Evolutionary conservation across 2,113 vertebrate species (phyloP).

Genomic region (Oophaga pumilio): DNA sequence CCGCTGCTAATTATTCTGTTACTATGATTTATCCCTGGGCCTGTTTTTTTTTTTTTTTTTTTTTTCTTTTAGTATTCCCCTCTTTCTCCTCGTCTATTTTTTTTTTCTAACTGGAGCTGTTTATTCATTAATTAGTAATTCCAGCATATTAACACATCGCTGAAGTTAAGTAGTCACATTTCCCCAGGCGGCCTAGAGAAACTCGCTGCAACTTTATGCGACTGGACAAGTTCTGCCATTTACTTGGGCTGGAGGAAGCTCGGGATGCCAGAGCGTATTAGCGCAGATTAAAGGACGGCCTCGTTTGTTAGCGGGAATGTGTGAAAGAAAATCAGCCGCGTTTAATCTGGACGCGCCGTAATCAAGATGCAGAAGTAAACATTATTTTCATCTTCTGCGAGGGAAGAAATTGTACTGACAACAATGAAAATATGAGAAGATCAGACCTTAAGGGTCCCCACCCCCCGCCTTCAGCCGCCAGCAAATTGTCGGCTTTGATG

Average conservation of each 20-base stretch:
- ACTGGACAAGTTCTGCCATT: conserved; percentile 64
- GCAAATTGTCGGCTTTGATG: neutral
- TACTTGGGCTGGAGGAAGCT: conserved; percentile 65
- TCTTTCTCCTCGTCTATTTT: conserved; percentile 62
- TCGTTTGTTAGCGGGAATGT: conserved; percentile 66
- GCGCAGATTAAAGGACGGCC: conserved; percentile 66
- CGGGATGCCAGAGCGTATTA: conserved; percentile 68
- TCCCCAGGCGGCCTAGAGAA: conserved; percentile 69
- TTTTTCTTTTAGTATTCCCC: conserved; percentile 58
- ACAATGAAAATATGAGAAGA: conserved; percentile 22
- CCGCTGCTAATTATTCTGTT: conserved; percentile 67
- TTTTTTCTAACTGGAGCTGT: conserved; percentile 60
- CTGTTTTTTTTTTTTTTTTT: conserved; percentile 23
- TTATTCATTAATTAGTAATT: conserved; percentile 71
- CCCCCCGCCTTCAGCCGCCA: neutral
- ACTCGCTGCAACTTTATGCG: conserved; percentile 65
- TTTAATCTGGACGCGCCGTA: conserved; percentile 22
- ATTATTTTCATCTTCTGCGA: conserved; percentile 27
- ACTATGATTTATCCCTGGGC: conserved; percentile 65
- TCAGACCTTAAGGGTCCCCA: neutral
- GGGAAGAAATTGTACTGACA: conserved; percentile 35
- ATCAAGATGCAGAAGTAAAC: conserved; percentile 53
- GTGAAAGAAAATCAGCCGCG: conserved; percentile 42
- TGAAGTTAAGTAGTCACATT: conserved; percentile 63
- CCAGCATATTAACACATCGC: conserved; percentile 67